phyloP scores from a whole-genome alignment of 2,888 invertebrate species.

The Lasioglossum malachurum region DNA sequence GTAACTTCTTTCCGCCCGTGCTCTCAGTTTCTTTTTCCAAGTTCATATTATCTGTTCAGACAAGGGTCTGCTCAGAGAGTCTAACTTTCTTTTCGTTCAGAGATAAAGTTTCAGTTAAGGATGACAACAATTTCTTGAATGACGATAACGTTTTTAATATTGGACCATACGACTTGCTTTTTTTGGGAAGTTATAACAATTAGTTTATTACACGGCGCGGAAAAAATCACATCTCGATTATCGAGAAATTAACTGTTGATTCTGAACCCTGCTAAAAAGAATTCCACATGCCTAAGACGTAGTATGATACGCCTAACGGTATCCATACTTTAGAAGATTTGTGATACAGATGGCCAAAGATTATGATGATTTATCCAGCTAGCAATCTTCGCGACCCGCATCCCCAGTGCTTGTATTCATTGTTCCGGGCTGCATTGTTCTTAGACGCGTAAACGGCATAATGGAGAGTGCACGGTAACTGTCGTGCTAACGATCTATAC shows the following conservation, averaged over 20 bases:
- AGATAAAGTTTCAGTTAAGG: neutral
- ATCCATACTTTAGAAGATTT: slow-evolving; percentile 44
- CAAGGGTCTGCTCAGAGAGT: neutral
- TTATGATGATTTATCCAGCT: slow-evolving; percentile 57
- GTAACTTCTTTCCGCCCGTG: slow-evolving; percentile 57
- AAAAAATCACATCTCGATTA: too few relatives aligned
- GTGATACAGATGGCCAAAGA: slow-evolving; percentile 54
- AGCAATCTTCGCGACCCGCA: slow-evolving; percentile 48
- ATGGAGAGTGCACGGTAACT: slow-evolving; percentile 43
- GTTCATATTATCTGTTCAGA: neutral
- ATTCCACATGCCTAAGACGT: neutral
- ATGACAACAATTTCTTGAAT: neutral
- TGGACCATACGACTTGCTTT: too few relatives aligned
- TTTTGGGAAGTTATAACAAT: too few relatives aligned
- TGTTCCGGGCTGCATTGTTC: slow-evolving; percentile 35
- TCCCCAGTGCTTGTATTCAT: slow-evolving; percentile 28
- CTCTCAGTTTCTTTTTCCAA: slow-evolving; percentile 10
- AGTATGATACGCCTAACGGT: slow-evolving; percentile 51
- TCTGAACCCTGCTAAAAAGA: neutral
- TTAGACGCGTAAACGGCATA: slow-evolving; percentile 46
- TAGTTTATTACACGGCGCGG: too few relatives aligned
- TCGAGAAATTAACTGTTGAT: too few relatives aligned
- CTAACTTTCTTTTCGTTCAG: neutral
- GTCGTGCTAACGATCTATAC: slow-evolving; percentile 55
- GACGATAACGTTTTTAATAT: too few relatives aligned